Conservation (phyloP, 2,888 invertebrate genomes). For the Cephus rjabovi region DNA sequence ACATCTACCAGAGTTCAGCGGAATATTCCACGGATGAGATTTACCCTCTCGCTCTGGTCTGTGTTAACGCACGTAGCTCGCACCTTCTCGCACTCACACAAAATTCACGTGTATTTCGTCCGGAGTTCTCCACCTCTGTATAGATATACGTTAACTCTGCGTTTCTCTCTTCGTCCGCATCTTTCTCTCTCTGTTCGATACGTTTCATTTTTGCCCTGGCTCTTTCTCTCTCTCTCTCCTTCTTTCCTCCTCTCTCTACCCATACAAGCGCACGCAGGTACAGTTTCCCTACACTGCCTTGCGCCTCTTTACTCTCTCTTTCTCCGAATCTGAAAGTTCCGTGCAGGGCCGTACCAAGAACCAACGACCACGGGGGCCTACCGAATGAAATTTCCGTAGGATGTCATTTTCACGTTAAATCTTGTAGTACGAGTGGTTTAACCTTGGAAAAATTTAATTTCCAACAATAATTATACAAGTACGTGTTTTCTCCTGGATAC, state of each 20-base stretch:
- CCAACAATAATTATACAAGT: neutral
- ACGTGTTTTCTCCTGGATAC: neutral
- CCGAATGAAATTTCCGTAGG: neutral
- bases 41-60: slow-evolving; percentile 27
- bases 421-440: neutral
- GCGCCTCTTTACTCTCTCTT: neutral
- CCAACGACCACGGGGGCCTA: neutral
- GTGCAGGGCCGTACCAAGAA: neutral
- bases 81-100: slow-evolving; percentile 17
- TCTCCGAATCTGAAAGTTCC: neutral
- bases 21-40: slow-evolving; percentile 44
- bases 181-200: slow-evolving; percentile 1
- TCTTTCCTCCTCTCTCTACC: slow-evolving; percentile 5
- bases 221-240: neutral
- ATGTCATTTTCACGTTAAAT: neutral
- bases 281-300: neutral
- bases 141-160: neutral
- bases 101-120: slow-evolving; percentile 22
- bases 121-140: neutral
- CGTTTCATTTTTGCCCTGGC: neutral
- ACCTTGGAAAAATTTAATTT: neutral
- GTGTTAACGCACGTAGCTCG: slow-evolving; percentile 1
- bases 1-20: slow-evolving; percentile 36
- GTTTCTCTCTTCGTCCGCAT: slow-evolving; percentile 3
- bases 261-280: neutral